These are phyloP conservation scores for Fragum fragum DNA, from an alignment of 2,888 invertebrate genomes.

Conservation along the genomic window DNA sequence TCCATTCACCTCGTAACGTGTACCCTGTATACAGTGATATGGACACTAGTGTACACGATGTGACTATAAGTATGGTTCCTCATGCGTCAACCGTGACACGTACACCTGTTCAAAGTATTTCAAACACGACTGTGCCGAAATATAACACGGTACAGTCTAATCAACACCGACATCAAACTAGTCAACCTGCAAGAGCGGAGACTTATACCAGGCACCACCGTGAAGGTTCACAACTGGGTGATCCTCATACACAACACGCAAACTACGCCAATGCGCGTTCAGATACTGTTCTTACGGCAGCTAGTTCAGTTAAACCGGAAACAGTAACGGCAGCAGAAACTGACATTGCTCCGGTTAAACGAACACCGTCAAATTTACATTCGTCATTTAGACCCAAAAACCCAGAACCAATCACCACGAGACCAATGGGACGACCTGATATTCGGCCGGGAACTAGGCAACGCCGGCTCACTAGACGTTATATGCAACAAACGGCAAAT, in stretches of 20 bases:
- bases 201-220: constrained; percentile 1
- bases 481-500: constrained; percentile 56
- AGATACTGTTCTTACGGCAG: constrained; percentile 15
- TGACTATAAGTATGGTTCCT: not conserved
- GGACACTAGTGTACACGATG: constrained; percentile 19
- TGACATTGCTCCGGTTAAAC: constrained; percentile 31
- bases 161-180: constrained; percentile 16
- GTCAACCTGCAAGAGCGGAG: constrained; percentile 19
- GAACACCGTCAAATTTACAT: constrained; percentile 41
- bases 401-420: constrained; percentile 58
- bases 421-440: constrained; percentile 58
- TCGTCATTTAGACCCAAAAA: constrained; percentile 51
- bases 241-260: not conserved
- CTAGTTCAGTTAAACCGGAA: constrained; percentile 22
- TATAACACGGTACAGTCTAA: not conserved
- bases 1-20: not conserved
- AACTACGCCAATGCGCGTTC: constrained; percentile 16
- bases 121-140: constrained; percentile 8
- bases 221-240: not conserved
- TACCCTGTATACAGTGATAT: constrained; percentile 12
- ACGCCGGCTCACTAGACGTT: constrained; percentile 60
- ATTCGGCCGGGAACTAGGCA: constrained; percentile 43
- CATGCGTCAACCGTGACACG: not conserved
- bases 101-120: constrained; percentile 14
- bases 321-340: not conserved